Conservation (phyloP, 2,888 invertebrate genomes). For the Mactromeris polynyma region DNA sequence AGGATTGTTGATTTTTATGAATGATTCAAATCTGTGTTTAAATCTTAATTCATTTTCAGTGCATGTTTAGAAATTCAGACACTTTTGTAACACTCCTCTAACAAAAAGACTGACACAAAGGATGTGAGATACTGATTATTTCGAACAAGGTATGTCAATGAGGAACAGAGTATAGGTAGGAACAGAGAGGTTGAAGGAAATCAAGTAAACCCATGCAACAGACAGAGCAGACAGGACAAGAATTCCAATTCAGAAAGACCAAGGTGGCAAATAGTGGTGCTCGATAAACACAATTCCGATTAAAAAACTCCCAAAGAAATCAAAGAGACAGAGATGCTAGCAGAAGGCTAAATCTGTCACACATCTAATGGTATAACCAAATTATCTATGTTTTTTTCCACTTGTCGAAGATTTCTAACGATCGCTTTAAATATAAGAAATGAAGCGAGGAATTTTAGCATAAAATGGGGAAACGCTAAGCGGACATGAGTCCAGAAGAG, state of each 20-base stretch:
- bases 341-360: not conserved
- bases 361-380: not conserved
- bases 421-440: too few species aligned
- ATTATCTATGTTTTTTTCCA: not conserved
- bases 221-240: not conserved
- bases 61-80: too few species aligned
- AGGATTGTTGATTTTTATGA: too few species aligned
- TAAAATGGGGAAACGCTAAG: not conserved
- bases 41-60: too few species aligned
- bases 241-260: not conserved
- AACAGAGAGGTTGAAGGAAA: not conserved
- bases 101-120: not conserved
- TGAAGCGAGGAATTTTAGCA: not conserved
- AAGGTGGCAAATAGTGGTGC: not conserved
- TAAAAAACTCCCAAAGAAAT: not conserved
- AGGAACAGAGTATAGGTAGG: not conserved
- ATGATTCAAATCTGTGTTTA: too few species aligned
- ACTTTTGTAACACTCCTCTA: not conserved
- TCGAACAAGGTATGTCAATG: not conserved
- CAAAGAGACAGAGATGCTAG: constrained; percentile 10
- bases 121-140: not conserved
- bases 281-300: not conserved
- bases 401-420: too few species aligned
- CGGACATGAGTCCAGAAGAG: not conserved
- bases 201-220: constrained; percentile 11